Percentiles rank a stretch among this genome's conserved stretches.
These are phyloP conservation scores for Tadarida brasiliensis DNA, from an alignment of 2,797 vertebrate species.

Conservation along the genomic window DNA sequence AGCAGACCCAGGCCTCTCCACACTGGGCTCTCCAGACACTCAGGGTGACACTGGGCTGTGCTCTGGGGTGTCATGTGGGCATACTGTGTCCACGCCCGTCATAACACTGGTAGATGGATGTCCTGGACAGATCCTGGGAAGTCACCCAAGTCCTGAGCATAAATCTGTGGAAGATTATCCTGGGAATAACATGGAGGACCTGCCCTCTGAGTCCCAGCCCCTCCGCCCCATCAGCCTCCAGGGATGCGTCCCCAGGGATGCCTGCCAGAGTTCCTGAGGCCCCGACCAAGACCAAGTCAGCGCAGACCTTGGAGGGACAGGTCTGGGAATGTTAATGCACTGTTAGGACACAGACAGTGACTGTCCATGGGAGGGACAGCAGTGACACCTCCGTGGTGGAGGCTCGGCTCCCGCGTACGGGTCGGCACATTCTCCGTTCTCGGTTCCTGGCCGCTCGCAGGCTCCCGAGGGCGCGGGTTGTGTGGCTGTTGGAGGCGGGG, in stretches of 20 bases:
- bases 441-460: too few species aligned
- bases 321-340: neutral
- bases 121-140: neutral
- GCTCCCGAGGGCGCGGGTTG: neutral
- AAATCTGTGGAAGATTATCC: neutral
- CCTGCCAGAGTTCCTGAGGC: neutral
- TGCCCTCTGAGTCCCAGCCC: neutral
- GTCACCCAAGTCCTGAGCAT: neutral
- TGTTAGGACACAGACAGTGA: neutral
- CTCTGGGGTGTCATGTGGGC: neutral
- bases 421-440: too few species aligned
- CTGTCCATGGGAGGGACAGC: too few species aligned
- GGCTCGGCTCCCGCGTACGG: neutral
- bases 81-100: neutral
- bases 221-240: neutral
- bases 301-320: too few species aligned
- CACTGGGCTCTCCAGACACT: neutral
- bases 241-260: accelerated
- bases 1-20: neutral
- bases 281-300: neutral
- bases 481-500: accelerated
- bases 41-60: accelerated
- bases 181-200: neutral
- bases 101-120: neutral
- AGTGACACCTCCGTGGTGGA: neutral